phyloP scores from a whole-genome alignment of 2,888 invertebrate species.

The Andricus curvator region DNA sequence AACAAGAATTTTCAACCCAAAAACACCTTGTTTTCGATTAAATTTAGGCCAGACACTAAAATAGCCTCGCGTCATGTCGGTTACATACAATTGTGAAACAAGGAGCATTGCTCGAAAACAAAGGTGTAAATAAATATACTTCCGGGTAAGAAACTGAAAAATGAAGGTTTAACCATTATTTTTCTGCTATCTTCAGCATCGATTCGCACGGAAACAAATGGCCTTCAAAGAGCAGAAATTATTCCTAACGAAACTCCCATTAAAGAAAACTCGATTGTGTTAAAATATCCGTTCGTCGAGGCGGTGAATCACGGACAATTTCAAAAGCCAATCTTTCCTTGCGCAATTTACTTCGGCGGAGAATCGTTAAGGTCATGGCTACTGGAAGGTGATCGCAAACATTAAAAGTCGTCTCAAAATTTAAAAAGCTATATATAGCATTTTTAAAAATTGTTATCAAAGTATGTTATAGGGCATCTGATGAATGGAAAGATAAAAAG shows the following conservation, averaged over 20 bases:
- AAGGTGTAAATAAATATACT: conserved; percentile 8
- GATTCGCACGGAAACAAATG: conserved; percentile 45
- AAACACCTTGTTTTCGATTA: no score
- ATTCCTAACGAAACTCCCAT: conserved; percentile 41
- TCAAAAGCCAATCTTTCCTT: conserved; percentile 72
- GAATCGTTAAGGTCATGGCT: conserved; percentile 74
- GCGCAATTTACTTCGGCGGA: conserved; percentile 68
- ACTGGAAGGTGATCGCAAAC: conserved; percentile 56
- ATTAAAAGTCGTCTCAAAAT: background rate
- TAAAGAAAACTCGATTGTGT: conserved; percentile 47
- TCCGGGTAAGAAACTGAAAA: conserved; percentile 24
- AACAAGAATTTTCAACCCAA: no score
- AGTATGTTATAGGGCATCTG: background rate
- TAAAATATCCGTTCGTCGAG: conserved; percentile 61
- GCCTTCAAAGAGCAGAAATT: conserved; percentile 40
- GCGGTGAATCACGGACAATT: conserved; percentile 69
- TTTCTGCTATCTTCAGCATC: background rate
- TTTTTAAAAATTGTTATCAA: background rate
- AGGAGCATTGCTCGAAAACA: conserved; percentile 23
- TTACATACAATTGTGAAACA: background rate
- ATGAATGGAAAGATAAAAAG: background rate
- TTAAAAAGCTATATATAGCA: background rate
- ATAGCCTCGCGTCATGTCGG: background rate
- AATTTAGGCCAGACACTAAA: background rate
- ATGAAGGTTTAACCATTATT: conserved; percentile 30